These are phyloP conservation scores for Harpegnathos saltator DNA, from an alignment of 1,140 invertebrate species.

Conservation along the genomic window DNA sequence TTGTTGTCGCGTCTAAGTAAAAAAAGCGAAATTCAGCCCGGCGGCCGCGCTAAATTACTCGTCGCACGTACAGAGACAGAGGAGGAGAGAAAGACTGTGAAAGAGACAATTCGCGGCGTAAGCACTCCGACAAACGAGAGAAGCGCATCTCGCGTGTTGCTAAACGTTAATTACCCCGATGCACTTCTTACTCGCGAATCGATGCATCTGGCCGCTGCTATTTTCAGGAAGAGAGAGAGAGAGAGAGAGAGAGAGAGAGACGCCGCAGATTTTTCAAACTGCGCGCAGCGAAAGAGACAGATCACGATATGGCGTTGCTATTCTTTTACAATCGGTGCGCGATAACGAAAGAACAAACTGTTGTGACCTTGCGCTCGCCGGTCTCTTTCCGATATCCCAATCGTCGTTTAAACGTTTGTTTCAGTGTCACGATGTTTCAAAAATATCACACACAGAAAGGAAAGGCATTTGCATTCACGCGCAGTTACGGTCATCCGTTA, in stretches of 20 bases:
- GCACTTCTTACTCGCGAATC: constrained; percentile 5
- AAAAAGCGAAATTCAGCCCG: constrained; percentile 44
- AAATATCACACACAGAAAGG: not conserved
- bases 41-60: constrained; percentile 40
- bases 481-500: constrained; percentile 20
- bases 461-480: constrained; percentile 17
- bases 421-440: no score
- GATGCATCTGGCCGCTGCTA: constrained; percentile 8
- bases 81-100: not conserved
- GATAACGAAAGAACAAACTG: no score
- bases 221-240: no score
- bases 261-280: no score
- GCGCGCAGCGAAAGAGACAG: no score
- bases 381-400: no score
- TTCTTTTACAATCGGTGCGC: no score
- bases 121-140: constrained; percentile 34
- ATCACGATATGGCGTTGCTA: no score
- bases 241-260: no score
- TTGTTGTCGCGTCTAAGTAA: constrained; percentile 47
- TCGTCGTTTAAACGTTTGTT: no score
- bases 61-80: not conserved
- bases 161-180: constrained; percentile 12
- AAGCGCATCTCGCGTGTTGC: not conserved
- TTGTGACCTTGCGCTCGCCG: no score
- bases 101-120: constrained; percentile 2